Base-by-base conservation (phyloP, 2,888 invertebrate species). In the Tenodera sinensis region DNA sequence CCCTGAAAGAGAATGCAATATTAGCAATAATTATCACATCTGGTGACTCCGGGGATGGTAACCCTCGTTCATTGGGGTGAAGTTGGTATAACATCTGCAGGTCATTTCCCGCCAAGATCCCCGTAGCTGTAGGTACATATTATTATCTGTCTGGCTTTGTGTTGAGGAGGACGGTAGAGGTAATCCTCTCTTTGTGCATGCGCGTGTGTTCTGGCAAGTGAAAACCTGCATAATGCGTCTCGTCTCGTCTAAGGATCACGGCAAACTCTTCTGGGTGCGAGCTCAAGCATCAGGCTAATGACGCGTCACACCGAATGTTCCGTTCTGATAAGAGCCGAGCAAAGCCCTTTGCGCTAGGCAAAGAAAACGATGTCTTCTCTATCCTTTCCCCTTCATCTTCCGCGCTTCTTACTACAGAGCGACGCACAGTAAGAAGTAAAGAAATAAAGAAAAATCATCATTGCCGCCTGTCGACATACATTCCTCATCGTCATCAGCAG, bases 231-330 rank as follows among this genome's bases (percentile, higher is more conserved):
- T 71, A 71, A 71, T 71, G 54, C 54, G 20, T 20, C 54, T 71
- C 25, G 4, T 20, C 54, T 71, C 25, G 20, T 71, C 54, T 20
- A 71, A 71, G 54, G 54, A 83, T 34, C 87, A 83, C 85, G 30
- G 85, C 82, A 85, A 85, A 85, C 54, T 27, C 88, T 83, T 27
- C 88, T 25, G 54, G 47, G 84, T 83, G 83, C 84, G 88, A 83
- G 42, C 42, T 42, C 42, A 42, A 84, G 84, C 86, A 42, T 89
- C 83, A 42, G 85, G 30, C 90, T 89, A 90, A 90, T 90, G 90
- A 90, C 88, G 89, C 90, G 90, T 88, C 90, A 81, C 89, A 89
- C 30, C 88, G 90, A 88, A 88, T 89, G 88, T 88, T 89, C 90
- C 83, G 85, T 81, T 54, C 42, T 83, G 90, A 90, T 90, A 90